Evolutionary conservation across 2,113 vertebrate genomes (phyloP), one percentile per base, ranked within the genome.

Genomic region (Pteropus alecto): DNA sequence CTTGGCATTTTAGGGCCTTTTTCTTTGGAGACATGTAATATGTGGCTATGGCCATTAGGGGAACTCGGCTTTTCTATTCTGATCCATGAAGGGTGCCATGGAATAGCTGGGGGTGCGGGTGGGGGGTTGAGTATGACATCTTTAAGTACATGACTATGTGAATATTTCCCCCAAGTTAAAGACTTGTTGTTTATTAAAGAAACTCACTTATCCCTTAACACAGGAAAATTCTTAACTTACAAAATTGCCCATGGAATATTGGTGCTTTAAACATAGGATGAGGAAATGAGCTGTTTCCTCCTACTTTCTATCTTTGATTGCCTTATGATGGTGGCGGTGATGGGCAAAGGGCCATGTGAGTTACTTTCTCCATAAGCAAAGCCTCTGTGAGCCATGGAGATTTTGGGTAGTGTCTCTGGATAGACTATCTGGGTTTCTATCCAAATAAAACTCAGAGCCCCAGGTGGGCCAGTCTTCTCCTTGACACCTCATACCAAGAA

Each of bases 241-340:
- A 68, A 93, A 97, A 85, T 46, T 89, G 38, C 85, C 74, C 63
- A 51, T 93, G 97, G 95, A 97, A 97, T 95, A 96, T 67, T 61
- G 76, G 48, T 71, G 58, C 30, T 92, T 97, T 65, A 68, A 94
- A 85, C 60, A 73, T 93, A 95, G 76, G 87, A 86, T 82, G 82
- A 94, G 95, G 98, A 97, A 96, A 97, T 96, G 82, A 97, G 88
- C 78, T 96, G 60, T 96, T 97, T 96, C 95, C 95, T 90, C 95
- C 82, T 95, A 12, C 92, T 96, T 94, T 97, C 81, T 96, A 22
- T 46, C 58, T 70, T 90, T 63, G 91, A 71, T 95, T 95, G 60
- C 71, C 90, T 70, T 89, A 74, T 46, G 41, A 41, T 56, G 63
- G 61, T 86, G 77, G 77, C 65, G 78, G 67, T 70, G 85, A 71